phyloP scores from a whole-genome alignment of 2,797 vertebrate species.

The Falco biarmicus region DNA sequence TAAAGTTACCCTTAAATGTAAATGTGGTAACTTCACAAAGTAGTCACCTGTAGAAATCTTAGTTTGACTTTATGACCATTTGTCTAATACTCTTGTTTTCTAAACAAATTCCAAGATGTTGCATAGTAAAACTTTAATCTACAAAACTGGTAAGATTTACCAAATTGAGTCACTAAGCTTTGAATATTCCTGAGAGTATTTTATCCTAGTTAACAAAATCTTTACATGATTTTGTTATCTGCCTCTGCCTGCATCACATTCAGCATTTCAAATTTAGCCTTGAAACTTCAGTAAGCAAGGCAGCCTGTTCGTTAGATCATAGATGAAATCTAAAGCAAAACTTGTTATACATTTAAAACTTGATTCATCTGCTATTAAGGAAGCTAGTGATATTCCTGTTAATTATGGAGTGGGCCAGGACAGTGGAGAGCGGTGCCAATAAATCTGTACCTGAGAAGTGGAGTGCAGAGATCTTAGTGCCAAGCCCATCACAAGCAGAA shows the following conservation, averaged over 20 bases:
- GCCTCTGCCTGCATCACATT: neutral
- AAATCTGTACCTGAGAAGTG: neutral
- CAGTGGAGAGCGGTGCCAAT: fast-evolving
- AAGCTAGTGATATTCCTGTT: neutral
- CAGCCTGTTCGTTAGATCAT: neutral
- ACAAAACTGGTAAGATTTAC: neutral
- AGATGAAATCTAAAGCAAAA: neutral
- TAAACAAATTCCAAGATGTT: neutral
- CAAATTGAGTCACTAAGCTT: neutral
- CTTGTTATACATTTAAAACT: neutral
- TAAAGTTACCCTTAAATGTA: neutral
- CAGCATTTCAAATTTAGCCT: neutral
- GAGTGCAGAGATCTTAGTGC: neutral
- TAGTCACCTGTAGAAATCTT: neutral
- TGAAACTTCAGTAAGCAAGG: neutral
- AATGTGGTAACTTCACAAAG: neutral
- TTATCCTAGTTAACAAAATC: neutral
- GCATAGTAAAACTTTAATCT: neutral
- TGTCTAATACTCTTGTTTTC: neutral
- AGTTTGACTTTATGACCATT: neutral
- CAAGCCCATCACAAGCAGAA: neutral
- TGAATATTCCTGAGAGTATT: neutral
- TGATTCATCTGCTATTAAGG: neutral
- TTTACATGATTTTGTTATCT: neutral
- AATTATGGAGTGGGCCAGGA: neutral